These are phyloP conservation scores for Brachylomia viminalis DNA, from an alignment of 2,888 invertebrate genomes.

Conservation along the genomic window DNA sequence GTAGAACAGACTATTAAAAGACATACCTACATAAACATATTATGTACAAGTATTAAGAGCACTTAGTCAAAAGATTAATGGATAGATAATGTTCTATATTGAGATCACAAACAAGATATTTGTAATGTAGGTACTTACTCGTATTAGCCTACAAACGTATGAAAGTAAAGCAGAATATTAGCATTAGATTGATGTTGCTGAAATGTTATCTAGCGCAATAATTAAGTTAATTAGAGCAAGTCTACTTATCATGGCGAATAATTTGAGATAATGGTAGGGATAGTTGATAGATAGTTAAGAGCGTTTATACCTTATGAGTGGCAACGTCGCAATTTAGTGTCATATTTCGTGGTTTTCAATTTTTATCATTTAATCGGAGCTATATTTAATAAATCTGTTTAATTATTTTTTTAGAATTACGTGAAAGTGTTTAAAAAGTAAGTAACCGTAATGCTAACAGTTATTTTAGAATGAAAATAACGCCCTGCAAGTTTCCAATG, in stretches of 20 bases:
- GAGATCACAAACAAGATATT: conserved; percentile 20
- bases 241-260: background rate
- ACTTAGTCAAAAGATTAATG: conserved; percentile 33
- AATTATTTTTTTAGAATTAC: too few relatives aligned
- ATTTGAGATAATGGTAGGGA: background rate
- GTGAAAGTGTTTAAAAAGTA: too few relatives aligned
- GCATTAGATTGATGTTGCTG: conserved; percentile 26
- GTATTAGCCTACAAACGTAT: conserved; percentile 20
- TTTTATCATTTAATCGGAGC: too few relatives aligned
- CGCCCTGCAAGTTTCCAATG: too few relatives aligned
- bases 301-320: too few relatives aligned
- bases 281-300: background rate
- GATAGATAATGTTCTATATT: conserved; percentile 16
- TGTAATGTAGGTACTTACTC: background rate
- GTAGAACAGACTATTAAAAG: conserved; percentile 1
- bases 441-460: too few relatives aligned
- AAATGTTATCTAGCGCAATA: conserved; percentile 18
- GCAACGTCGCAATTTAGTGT: too few relatives aligned
- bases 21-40: background rate
- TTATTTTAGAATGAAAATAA: too few relatives aligned
- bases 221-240: background rate
- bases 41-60: conserved; percentile 12
- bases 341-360: too few relatives aligned
- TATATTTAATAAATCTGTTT: too few relatives aligned
- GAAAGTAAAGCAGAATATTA: conserved; percentile 7